Evolutionary conservation across 2,888 invertebrate genomes (phyloP).

Genomic region (Ectropis crepuscularia): DNA sequence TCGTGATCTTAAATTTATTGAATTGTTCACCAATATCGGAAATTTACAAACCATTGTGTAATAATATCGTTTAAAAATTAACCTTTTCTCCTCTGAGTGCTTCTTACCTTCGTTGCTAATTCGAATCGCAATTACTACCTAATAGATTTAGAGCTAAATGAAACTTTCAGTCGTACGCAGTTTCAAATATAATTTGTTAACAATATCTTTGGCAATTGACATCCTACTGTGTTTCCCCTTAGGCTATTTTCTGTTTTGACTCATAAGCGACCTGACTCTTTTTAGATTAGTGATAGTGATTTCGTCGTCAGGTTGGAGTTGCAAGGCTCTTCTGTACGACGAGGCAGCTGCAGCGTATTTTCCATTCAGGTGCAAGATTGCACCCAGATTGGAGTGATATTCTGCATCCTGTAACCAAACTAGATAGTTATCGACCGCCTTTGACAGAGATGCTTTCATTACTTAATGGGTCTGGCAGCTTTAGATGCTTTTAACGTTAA

Average conservation of each 20-base stretch:
- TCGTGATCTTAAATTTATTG: no score
- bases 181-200: conserved; percentile 50
- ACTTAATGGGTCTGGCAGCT: conserved; percentile 24
- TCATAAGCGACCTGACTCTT: conserved; percentile 72
- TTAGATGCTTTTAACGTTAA: conserved; percentile 1
- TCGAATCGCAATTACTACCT: conserved; percentile 28
- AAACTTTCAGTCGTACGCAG: conserved; percentile 47
- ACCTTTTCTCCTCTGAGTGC: not conserved
- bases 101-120: conserved; percentile 42
- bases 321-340: conserved; percentile 93
- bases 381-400: conserved; percentile 97
- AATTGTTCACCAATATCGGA: no score
- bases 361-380: conserved; percentile 96
- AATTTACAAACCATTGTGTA: no score
- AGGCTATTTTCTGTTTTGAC: conserved; percentile 66
- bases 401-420: conserved; percentile 89
- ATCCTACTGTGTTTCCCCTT: conserved; percentile 55
- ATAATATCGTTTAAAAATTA: not conserved
- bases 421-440: conserved; percentile 31
- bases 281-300: conserved; percentile 95
- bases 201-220: conserved; percentile 79
- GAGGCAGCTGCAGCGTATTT: conserved; percentile 94
- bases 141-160: conserved; percentile 28
- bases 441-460: conserved; percentile 25
- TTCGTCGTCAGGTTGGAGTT: conserved; percentile 94